phyloP scores from a whole-genome alignment of 2,797 vertebrate genomes.

The Molothrus aeneus region DNA sequence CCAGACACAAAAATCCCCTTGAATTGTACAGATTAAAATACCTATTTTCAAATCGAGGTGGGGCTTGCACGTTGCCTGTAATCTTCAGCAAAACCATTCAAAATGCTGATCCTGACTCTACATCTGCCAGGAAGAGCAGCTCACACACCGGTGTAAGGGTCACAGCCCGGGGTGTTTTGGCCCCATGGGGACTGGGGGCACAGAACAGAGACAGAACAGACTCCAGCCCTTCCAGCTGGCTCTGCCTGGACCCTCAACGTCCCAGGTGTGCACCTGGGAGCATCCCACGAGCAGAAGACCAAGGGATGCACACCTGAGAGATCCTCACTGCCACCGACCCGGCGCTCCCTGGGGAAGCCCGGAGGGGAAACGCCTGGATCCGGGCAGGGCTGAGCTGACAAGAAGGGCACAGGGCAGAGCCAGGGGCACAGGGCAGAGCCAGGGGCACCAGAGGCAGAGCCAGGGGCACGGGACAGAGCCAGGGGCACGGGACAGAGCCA shows the following conservation, averaged over 20 bases:
- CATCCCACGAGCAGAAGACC: not conserved
- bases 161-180: not conserved
- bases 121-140: accelerated
- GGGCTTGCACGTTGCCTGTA: not conserved
- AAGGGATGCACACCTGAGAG: not conserved
- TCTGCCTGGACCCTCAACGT: not conserved
- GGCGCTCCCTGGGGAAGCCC: not conserved
- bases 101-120: not conserved
- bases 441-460: too few species aligned
- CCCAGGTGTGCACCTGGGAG: not conserved
- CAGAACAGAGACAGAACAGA: accelerated
- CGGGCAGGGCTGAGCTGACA: not conserved
- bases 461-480: too few species aligned
- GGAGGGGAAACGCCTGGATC: not conserved
- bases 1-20: not conserved
- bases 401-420: not conserved
- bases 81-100: not conserved
- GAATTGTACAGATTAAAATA: not conserved
- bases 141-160: accelerated
- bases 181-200: accelerated
- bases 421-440: too few species aligned
- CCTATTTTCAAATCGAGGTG: not conserved
- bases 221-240: not conserved
- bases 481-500: too few species aligned
- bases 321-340: not conserved